Conservation (phyloP, 2,113 vertebrate genomes). For the Tupaia chinensis region DNA sequence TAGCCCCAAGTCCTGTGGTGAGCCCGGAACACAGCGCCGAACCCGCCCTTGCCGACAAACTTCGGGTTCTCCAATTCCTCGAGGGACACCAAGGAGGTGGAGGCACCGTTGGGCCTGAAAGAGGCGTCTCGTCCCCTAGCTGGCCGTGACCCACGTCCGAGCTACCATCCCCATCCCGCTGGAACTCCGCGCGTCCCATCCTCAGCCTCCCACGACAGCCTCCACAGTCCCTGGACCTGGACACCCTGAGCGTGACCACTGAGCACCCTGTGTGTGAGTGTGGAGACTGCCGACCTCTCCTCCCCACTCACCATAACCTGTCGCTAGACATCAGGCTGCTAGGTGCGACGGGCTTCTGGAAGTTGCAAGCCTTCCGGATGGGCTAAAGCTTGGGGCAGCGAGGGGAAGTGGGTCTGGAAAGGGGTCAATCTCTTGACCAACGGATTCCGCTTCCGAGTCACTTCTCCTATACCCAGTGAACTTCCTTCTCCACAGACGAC, state of each 20-base stretch:
- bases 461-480: background rate
- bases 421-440: background rate
- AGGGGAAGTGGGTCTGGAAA: background rate
- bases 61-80: background rate
- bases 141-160: no score
- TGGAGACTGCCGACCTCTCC: background rate
- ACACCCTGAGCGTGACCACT: background rate
- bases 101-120: background rate
- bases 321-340: background rate
- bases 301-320: slow-evolving; percentile 61
- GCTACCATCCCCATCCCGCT: accelerated
- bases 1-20: background rate
- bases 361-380: background rate
- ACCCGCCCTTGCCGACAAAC: background rate
- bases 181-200: background rate
- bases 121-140: background rate
- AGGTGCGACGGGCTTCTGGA: background rate
- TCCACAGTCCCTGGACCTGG: background rate
- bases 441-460: background rate
- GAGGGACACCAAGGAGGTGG: accelerated
- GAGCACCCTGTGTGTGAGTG: background rate
- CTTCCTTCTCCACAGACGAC: background rate
- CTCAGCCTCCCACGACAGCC: background rate
- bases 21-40: slow-evolving; percentile 55
- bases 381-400: background rate